Conservation (phyloP, 2,797 vertebrate species). For the Crossoptilon crossoptilon region DNA sequence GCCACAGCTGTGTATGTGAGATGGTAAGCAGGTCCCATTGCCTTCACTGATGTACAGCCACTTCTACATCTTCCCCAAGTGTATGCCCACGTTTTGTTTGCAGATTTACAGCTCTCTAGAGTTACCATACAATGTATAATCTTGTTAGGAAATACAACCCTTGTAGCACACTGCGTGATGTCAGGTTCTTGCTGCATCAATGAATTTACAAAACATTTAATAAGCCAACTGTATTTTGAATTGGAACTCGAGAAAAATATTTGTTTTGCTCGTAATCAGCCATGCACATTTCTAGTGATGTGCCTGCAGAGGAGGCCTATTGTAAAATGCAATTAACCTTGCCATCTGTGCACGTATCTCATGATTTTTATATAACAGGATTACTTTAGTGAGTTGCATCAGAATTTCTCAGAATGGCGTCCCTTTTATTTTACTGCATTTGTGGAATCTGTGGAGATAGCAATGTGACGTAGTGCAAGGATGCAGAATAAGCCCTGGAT, state of each 20-base stretch:
- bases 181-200: not conserved
- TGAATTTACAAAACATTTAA: not conserved
- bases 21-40: not conserved
- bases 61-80: not conserved
- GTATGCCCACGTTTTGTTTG: not conserved
- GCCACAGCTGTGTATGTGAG: rapidly evolving
- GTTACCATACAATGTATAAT: not conserved
- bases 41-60: rapidly evolving
- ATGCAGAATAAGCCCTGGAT: not conserved
- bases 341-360: rapidly evolving
- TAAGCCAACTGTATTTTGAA: not conserved
- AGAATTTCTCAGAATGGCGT: not conserved
- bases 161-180: not conserved
- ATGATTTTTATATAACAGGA: not conserved
- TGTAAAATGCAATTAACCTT: not conserved
- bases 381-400: not conserved
- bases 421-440: not conserved
- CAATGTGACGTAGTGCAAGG: not conserved
- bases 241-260: not conserved
- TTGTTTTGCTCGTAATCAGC: not conserved
- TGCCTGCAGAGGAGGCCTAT: not conserved
- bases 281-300: rapidly evolving
- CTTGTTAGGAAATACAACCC: not conserved
- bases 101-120: not conserved
- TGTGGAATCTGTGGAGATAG: not conserved